phyloP scores from a whole-genome alignment of 2,797 vertebrate species.

The Pyrocephalus nanus region DNA sequence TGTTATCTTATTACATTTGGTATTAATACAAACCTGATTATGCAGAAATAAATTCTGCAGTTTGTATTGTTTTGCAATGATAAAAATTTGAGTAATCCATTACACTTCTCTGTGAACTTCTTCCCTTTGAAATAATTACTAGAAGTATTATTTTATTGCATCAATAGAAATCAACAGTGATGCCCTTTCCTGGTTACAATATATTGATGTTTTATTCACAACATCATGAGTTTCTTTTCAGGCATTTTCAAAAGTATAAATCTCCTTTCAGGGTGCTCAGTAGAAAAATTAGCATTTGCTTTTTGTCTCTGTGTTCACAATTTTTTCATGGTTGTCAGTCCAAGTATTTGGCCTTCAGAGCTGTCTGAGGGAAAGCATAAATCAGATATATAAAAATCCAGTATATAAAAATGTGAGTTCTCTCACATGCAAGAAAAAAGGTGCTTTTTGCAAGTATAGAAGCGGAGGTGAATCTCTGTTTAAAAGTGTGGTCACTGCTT shows the following conservation, averaged over 20 bases:
- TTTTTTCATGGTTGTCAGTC: conserved; percentile 64
- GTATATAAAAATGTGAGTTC: neutral
- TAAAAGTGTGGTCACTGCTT: neutral
- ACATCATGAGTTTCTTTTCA: conserved; percentile 41
- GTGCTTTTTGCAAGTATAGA: neutral
- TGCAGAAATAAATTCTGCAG: conserved; percentile 35
- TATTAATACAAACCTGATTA: conserved; percentile 61
- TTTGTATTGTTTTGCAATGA: conserved; percentile 49
- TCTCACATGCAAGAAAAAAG: neutral
- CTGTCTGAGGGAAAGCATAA: conserved; percentile 8
- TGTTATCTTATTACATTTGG: conserved; percentile 51
- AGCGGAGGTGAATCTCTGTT: neutral
- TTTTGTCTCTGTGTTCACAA: conserved; percentile 55
- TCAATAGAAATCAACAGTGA: conserved; percentile 29
- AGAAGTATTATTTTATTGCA: conserved; percentile 14
- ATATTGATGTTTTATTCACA: conserved; percentile 17
- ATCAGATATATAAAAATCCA: conserved; percentile 41
- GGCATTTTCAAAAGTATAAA: conserved; percentile 53
- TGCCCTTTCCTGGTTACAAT: conserved; percentile 30
- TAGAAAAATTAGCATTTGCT: conserved; percentile 63
- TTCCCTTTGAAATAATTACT: conserved; percentile 35
- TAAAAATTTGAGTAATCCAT: conserved; percentile 31
- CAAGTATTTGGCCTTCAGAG: conserved; percentile 26
- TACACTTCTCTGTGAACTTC: neutral
- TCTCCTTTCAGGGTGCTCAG: conserved; percentile 46